A percentile compares a stretch with the other conserved stretches of the same genome.
Evolutionary conservation across 2,797 vertebrate species (phyloP).

Genomic region (Leuciscus waleckii): DNA sequence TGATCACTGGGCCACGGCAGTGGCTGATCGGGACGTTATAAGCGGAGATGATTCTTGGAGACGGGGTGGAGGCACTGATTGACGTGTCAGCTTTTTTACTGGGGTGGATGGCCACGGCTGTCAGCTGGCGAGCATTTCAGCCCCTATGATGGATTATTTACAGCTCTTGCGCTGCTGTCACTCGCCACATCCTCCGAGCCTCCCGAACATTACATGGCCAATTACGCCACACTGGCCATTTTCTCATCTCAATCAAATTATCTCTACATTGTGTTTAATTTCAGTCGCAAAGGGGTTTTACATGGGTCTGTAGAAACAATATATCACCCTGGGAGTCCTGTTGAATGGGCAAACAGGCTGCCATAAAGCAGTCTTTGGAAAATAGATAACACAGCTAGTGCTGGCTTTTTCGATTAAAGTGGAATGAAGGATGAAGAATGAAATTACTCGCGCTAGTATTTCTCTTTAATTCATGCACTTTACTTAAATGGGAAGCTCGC

Average conservation of each 20-base stretch:
- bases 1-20: background rate
- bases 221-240: constrained; percentile 50
- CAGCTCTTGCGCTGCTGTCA: constrained; percentile 12
- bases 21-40: background rate
- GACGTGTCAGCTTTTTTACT: constrained; percentile 46
- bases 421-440: constrained; percentile 55
- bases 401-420: constrained; percentile 56
- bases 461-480: constrained; percentile 59
- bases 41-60: constrained; percentile 18
- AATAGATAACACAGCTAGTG: constrained; percentile 50
- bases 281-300: constrained; percentile 48
- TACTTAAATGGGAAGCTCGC: constrained; percentile 60
- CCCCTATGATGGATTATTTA: constrained; percentile 51
- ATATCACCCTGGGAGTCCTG: constrained; percentile 37
- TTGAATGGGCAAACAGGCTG: constrained; percentile 41
- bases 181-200: constrained; percentile 40
- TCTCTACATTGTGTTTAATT: constrained; percentile 56
- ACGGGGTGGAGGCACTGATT: constrained; percentile 21
- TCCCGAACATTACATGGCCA: constrained; percentile 58
- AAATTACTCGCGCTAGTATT: constrained; percentile 45
- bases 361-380: constrained; percentile 52
- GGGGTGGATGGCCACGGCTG: constrained; percentile 23
- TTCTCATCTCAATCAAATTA: constrained; percentile 54
- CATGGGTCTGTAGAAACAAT: constrained; percentile 36
- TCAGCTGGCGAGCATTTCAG: constrained; percentile 25